A percentile compares a stretch with the other conserved stretches of the same genome.
phyloP scores from a whole-genome alignment of 2,888 invertebrate species.

The Phaedon cochleariae region DNA sequence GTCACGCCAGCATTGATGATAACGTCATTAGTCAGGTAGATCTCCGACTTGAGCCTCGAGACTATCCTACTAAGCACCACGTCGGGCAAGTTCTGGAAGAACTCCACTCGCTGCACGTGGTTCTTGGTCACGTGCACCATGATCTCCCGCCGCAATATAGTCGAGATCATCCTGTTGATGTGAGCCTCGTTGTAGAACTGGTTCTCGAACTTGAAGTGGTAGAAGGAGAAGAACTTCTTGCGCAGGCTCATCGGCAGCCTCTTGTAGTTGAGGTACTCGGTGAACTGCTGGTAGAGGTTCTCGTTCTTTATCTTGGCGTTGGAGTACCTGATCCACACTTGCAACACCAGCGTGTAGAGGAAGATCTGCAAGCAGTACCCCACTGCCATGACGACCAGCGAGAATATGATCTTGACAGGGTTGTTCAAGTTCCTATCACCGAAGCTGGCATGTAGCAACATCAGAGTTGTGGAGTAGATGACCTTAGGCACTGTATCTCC shows the following conservation, averaged over 20 bases:
- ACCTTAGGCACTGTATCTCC: too few species aligned
- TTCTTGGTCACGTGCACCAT: constrained; percentile 55
- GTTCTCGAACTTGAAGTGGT: constrained; percentile 59
- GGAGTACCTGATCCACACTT: constrained; percentile 43
- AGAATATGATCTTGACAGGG: too few species aligned
- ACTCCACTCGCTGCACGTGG: constrained; percentile 55
- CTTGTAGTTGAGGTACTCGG: constrained; percentile 61
- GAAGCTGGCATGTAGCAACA: too few species aligned
- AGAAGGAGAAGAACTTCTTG: constrained; percentile 56
- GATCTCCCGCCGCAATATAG: constrained; percentile 50
- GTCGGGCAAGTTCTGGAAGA: constrained; percentile 52
- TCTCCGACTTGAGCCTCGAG: constrained; percentile 20
- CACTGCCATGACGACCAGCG: too few species aligned
- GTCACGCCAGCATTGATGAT: constrained; percentile 12
- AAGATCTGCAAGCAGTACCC: too few species aligned
- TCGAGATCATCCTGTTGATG: constrained; percentile 54
- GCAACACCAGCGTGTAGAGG: neutral
- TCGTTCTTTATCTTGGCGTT: constrained; percentile 49
- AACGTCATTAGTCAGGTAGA: constrained; percentile 26
- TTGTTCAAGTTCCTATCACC: too few species aligned
- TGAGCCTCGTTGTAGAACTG: constrained; percentile 58
- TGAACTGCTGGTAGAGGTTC: constrained; percentile 56
- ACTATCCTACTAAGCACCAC: constrained; percentile 13
- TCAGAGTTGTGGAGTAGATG: too few species aligned
- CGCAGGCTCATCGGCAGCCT: constrained; percentile 58